A percentile compares a stretch with the other conserved stretches of the same genome.
phyloP scores from a whole-genome alignment of 2,797 vertebrate species.

The Gymnodraco acuticeps region DNA sequence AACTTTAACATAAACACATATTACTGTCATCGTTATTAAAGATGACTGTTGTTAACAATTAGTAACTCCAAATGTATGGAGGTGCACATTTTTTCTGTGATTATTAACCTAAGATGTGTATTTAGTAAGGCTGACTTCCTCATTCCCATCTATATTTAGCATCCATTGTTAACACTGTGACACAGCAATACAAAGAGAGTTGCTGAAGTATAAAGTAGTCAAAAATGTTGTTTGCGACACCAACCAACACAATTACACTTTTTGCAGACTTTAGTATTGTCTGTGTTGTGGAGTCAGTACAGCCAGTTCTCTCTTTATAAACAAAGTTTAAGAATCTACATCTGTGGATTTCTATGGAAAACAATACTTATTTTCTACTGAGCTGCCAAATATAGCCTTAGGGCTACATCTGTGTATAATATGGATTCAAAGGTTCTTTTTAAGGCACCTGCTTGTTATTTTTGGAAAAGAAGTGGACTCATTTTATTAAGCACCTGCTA shows the following conservation, averaged over 20 bases:
- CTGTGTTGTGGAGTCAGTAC: background rate
- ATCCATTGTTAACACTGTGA: background rate
- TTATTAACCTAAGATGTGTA: background rate
- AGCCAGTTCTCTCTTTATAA: background rate
- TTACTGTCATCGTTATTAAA: too few species aligned
- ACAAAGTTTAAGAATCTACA: background rate
- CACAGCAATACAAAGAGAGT: background rate
- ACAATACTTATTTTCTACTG: background rate
- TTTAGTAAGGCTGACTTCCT: constrained; percentile 35
- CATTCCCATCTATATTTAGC: constrained; percentile 22
- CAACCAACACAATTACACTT: background rate
- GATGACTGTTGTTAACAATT: background rate
- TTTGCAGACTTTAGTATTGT: background rate
- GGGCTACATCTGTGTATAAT: background rate
- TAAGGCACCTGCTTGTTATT: background rate
- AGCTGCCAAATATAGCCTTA: background rate
- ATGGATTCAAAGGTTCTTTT: background rate
- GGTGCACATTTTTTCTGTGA: background rate
- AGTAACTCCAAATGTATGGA: background rate
- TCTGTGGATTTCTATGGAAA: background rate
- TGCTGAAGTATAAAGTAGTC: background rate
- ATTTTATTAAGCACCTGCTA: background rate
- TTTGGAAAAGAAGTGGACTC: background rate
- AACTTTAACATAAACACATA: too few species aligned
- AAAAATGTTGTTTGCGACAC: background rate